Conservation (phyloP, 2,888 invertebrate genomes). For the Apomyelois bistriatella region DNA sequence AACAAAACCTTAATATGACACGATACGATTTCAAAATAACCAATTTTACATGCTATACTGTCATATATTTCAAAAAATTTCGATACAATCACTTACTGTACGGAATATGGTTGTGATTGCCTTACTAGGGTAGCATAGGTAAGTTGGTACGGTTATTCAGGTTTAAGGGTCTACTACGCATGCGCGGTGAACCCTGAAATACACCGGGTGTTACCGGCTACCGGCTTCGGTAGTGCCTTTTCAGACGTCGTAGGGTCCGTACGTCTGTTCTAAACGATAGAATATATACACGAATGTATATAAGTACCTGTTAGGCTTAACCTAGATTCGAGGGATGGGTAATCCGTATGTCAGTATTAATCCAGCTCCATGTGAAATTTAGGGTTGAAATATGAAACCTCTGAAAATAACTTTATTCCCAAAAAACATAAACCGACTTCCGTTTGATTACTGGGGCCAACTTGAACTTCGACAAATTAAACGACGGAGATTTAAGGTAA, state of each 20-base stretch:
- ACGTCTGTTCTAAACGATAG: conserved; percentile 19
- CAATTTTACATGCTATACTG: conserved; percentile 7
- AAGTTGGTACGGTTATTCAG: conserved; percentile 27
- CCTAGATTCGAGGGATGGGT: conserved; percentile 5
- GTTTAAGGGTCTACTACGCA: conserved; percentile 38
- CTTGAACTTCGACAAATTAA: no score
- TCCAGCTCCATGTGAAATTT: conserved; percentile 1
- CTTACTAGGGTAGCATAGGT: conserved; percentile 10
- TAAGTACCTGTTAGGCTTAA: conserved; percentile 6
- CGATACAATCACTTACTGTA: not conserved
- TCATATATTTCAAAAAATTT: not conserved
- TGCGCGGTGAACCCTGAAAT: conserved; percentile 52
- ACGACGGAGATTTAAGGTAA: no score
- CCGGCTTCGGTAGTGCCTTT: conserved; percentile 28
- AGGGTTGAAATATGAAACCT: not conserved
- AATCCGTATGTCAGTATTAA: not conserved
- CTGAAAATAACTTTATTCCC: not conserved
- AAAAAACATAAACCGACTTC: no score
- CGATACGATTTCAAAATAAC: conserved; percentile 14
- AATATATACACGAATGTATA: not conserved
- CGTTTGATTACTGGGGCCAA: no score
- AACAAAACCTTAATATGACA: conserved; percentile 8
- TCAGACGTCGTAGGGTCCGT: conserved; percentile 21
- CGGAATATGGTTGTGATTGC: not conserved
- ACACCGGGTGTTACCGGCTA: conserved; percentile 41